Base-by-base conservation (phyloP, 1,140 invertebrate species). In the Cylas formicarius region DNA sequence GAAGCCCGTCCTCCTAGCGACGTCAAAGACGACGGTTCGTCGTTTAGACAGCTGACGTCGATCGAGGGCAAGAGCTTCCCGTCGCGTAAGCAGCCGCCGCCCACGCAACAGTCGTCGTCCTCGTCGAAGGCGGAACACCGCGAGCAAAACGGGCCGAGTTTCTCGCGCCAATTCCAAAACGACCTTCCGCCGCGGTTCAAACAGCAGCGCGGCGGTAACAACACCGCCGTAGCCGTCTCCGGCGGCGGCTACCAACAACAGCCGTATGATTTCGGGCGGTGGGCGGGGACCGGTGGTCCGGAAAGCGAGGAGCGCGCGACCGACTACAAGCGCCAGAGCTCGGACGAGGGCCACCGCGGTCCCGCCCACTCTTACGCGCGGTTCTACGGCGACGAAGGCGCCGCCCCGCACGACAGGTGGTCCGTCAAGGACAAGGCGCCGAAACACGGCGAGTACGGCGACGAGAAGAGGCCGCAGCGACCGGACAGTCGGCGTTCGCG, bases 111-210 rank as follows among this genome's bases (percentile, higher is more conserved):
- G 7, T n/a, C n/a, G n/a, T n/a, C n/a, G n/a, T n/a, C n/a, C n/a
- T n/a, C n/a, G n/a, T n/a, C n/a, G n/a, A 66, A 63, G 49, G 69
- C 73, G 19, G 69, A 71, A 28, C 47, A 50, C 32, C 44, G 53
- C 7, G 57, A 60, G 16, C 51, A 55, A 46, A 49, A 65, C 61
- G 39, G 61, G 51, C 65, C 67, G 2, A 73, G 70, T 8, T 85
- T 81, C 56, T 80, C 78, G 7, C 76, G 81, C 55, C 76, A 78
- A 32, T 89, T 85, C 63, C 81, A 86, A 63, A 78, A 73, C 31
- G 84, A 87, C 68, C 72, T 92, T 50, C 87, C 89, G 21, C 89
- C 89, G 23, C 72, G 89, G 27, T 90, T 93, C 66, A 86, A 83
- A 55, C 67, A 70, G 53, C 35, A 82, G 56, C 67, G 70, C 53